Percentiles rank a stretch among this genome's conserved stretches.
These are phyloP conservation scores for Hydroisotoma schaefferi DNA, from an alignment of 2,888 invertebrate species.

Conservation along the genomic window DNA sequence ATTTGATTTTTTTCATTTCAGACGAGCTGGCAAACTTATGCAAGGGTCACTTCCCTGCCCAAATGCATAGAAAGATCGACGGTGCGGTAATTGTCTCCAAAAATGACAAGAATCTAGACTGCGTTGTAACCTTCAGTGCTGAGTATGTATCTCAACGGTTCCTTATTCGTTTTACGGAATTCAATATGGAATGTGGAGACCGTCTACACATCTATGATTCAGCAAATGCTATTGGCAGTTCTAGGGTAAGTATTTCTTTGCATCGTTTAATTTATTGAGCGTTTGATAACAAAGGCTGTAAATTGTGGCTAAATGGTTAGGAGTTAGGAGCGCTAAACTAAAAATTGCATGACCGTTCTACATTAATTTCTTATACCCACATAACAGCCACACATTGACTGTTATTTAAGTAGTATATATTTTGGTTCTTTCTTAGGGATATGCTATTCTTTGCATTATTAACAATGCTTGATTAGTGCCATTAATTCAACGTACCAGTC, in stretches of 20 bases:
- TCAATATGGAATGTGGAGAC: constrained; percentile 90
- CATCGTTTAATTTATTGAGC: no score
- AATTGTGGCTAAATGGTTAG: neutral
- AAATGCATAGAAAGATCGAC: constrained; percentile 84
- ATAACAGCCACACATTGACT: neutral
- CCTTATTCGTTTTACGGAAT: constrained; percentile 87
- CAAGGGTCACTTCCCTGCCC: constrained; percentile 83
- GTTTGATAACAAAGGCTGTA: neutral
- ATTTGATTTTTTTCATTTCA: constrained; percentile 31
- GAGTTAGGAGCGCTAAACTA: no score
- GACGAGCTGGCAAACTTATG: constrained; percentile 81
- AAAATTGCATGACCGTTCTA: neutral
- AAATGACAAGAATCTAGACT: constrained; percentile 85
- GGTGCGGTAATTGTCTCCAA: constrained; percentile 86
- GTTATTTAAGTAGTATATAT: no score
- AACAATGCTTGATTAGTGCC: no score
- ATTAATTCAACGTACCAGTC: no score
- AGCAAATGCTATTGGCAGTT: constrained; percentile 80
- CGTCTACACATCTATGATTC: constrained; percentile 90
- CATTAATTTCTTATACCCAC: neutral
- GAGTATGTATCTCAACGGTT: constrained; percentile 90
- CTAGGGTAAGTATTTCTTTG: constrained; percentile 66
- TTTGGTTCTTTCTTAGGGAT: no score
- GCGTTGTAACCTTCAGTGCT: constrained; percentile 90
- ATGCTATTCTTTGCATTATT: no score